Evolutionary conservation across 2,113 vertebrate genomes (phyloP).

Genomic region (Corythornis cristatus): DNA sequence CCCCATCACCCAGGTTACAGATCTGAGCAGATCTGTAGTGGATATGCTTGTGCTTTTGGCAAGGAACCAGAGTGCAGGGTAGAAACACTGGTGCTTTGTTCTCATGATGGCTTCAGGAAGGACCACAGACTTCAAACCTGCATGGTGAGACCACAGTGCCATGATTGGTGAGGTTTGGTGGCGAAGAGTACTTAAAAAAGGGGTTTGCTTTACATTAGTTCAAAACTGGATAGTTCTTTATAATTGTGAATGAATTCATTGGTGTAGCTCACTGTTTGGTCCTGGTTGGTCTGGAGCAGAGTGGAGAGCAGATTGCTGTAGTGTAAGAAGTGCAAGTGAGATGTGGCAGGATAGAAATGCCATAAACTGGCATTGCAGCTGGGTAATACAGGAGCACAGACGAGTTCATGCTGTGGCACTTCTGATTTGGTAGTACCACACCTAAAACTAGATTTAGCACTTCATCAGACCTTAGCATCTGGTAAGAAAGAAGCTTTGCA

Average conservation of each 20-base stretch:
- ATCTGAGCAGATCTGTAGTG: background rate
- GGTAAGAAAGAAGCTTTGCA: background rate
- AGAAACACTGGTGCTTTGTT: background rate
- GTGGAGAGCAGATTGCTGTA: background rate
- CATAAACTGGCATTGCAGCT: background rate
- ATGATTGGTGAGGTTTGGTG: background rate
- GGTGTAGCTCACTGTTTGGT: background rate
- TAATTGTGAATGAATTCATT: background rate
- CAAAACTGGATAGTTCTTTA: background rate
- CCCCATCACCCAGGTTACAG: background rate
- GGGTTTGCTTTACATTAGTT: background rate
- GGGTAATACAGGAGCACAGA: rapidly evolving
- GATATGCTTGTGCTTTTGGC: rapidly evolving
- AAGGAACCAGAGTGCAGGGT: rapidly evolving
- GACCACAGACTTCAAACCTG: background rate
- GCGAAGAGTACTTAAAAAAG: background rate
- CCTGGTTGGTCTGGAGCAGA: background rate
- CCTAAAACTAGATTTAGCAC: background rate
- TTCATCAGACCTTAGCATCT: rapidly evolving
- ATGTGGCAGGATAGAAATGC: rapidly evolving
- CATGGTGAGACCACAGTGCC: rapidly evolving
- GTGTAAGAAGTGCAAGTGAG: background rate
- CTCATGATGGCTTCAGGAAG: background rate
- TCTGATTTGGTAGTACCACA: background rate
- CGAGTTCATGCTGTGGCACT: rapidly evolving